Percentiles rank a stretch among this genome's conserved stretches.
Conservation (phyloP, 1,140 invertebrate species). For the Heliothis virescens region DNA sequence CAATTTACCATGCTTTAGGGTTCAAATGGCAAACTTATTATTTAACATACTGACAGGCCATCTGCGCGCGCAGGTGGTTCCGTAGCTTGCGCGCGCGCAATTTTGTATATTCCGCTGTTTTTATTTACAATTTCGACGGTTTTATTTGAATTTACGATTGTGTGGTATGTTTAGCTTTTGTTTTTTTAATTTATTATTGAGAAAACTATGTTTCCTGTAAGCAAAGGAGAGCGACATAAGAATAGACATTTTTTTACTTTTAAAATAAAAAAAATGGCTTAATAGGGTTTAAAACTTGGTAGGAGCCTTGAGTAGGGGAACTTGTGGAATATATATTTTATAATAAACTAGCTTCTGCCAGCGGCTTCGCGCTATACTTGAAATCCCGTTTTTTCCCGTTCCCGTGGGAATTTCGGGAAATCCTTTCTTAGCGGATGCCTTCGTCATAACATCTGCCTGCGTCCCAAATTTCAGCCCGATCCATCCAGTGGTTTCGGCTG, state of each 20-base stretch:
- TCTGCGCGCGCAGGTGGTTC: conserved; percentile 47
- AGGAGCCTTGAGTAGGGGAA: too few species aligned
- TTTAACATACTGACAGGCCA: conserved; percentile 42
- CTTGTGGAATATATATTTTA: too few species aligned
- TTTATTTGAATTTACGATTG: conserved; percentile 50
- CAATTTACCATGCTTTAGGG: conserved; percentile 37
- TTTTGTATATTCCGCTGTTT: conserved; percentile 30
- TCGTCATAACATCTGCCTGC: too few species aligned
- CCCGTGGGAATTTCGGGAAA: too few species aligned
- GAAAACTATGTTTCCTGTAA: not conserved
- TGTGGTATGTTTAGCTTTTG: conserved; percentile 16
- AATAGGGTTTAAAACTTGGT: too few species aligned
- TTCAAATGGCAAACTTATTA: conserved; percentile 49
- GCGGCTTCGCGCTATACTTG: too few species aligned
- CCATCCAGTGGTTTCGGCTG: too few species aligned
- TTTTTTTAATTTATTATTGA: conserved; percentile 17
- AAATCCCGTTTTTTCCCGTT: too few species aligned
- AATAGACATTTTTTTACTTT: not conserved
- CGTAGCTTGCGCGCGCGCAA: conserved; percentile 23
- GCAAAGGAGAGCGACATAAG: not conserved
- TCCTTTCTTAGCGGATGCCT: too few species aligned
- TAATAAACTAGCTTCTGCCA: too few species aligned
- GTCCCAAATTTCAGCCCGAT: too few species aligned
- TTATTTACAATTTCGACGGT: conserved; percentile 43
- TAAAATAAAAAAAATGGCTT: too few species aligned